Evolutionary conservation across 2,797 vertebrate genomes (phyloP), one percentile per base, ranked within the genome.

Genomic region (Caiman crocodilus): DNA sequence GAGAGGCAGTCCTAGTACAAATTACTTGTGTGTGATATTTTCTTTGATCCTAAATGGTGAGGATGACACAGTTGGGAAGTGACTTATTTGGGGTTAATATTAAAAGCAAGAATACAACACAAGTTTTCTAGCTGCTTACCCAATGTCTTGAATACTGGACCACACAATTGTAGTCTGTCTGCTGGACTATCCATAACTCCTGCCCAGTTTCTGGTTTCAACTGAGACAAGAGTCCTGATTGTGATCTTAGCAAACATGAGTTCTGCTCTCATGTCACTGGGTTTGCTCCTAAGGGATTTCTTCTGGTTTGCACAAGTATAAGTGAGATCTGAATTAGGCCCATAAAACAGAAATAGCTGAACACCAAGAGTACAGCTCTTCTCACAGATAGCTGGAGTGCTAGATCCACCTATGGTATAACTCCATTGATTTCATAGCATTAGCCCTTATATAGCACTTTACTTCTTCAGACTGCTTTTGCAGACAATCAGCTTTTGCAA

Each of bases 371-470:
- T 65, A 89, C 26, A 13, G 35, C 58, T 79, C 75, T 76, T 64
- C 58, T 55, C 59, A 1, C 21, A 90, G 67, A 82, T 77, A 84
- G 8, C 77, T 82, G 88, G 58, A 23, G 35, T 75, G 84, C 79
- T 84, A 16, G 8, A 63, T 56, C 59, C 73, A 85, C 60, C 82
- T 56, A 32, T 0, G 0, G 42, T 80, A n/a, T n/a, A 87, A 85
- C 3, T 11, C 17, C 26, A 28, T 69, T 0, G 0, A 18, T 0
- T 0, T 2, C 1, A 1, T 2, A 64, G 4, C 3, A 12, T 7
- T 79, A 50, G 35, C 35, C 7, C 65, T 5, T 5, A 0, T 17
- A 64, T 79, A 2, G 0, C 1, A 3, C 57, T 63, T 82, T 5
- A 0, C 7, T 21, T 0, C 74, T 76, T 74, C 42, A 3, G 57